phyloP scores from a whole-genome alignment of 2,113 vertebrate genomes.

The Neotragus moschatus region DNA sequence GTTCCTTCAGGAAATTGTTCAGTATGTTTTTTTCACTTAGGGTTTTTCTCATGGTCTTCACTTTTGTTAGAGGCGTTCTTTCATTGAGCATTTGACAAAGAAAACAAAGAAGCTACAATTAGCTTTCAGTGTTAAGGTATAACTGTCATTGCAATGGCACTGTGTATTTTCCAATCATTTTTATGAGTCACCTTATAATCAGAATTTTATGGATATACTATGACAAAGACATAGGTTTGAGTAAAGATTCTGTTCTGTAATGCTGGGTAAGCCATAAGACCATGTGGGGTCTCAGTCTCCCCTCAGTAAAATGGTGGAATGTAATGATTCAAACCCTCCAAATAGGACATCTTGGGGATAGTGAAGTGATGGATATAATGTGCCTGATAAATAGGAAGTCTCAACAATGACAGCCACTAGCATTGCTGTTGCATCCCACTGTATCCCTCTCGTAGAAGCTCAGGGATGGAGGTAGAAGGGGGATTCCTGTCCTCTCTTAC shows the following conservation, averaged over 20 bases:
- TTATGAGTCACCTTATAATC: not conserved
- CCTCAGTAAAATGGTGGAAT: not conserved
- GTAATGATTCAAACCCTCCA: not conserved
- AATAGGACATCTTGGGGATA: not conserved
- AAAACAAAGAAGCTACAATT: not conserved
- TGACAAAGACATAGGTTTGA: not conserved
- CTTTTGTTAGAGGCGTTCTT: not conserved
- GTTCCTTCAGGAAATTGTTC: not conserved
- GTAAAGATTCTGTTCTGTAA: not conserved
- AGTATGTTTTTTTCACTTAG: not conserved
- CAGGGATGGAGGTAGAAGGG: not conserved
- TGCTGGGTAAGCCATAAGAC: not conserved
- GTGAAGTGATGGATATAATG: not conserved
- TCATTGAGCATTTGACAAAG: not conserved
- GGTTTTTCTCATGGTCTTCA: not conserved
- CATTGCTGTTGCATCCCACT: not conserved
- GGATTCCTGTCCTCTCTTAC: not conserved
- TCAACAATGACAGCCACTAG: not conserved
- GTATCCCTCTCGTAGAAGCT: not conserved
- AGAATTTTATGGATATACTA: not conserved
- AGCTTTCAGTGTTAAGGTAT: not conserved
- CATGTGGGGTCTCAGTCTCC: not conserved
- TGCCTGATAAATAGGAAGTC: not conserved
- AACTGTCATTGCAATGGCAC: not conserved
- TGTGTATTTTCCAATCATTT: not conserved